phyloP scores from a whole-genome alignment of 2,888 invertebrate genomes.

The Axea sp. region DNA sequence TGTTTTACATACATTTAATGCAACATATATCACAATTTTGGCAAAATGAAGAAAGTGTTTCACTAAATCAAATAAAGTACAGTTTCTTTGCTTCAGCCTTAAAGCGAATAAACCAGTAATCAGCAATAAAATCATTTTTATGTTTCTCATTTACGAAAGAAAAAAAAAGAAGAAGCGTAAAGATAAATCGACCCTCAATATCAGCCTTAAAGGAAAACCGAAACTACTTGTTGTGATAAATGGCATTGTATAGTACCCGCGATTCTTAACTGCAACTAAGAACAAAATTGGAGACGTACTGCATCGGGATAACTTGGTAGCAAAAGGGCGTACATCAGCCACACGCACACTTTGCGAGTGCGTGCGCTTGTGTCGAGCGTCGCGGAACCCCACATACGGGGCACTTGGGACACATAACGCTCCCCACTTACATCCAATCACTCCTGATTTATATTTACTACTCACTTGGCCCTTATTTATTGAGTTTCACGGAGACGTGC shows the following conservation, averaged over 20 bases:
- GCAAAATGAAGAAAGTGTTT: no score
- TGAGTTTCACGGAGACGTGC: slow-evolving; percentile 74
- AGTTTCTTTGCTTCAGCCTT: no score
- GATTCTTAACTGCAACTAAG: slow-evolving; percentile 56
- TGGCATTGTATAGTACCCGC: slow-evolving; percentile 22
- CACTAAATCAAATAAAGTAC: no score
- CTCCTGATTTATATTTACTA: slow-evolving; percentile 80
- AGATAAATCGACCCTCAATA: slow-evolving; percentile 17
- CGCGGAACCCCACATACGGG: slow-evolving; percentile 76
- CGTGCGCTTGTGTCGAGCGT: slow-evolving; percentile 48
- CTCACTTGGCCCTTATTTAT: slow-evolving; percentile 79
- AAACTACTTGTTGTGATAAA: slow-evolving; percentile 54
- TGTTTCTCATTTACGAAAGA: no score
- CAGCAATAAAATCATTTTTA: no score
- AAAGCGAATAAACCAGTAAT: no score
- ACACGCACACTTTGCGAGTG: slow-evolving; percentile 44
- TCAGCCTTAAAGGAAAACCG: slow-evolving; percentile 13
- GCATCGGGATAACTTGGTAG: slow-evolving; percentile 40
- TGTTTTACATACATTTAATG: no score
- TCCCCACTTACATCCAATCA: slow-evolving; percentile 80
- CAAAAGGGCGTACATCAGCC: slow-evolving; percentile 35
- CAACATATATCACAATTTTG: no score
- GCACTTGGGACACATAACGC: slow-evolving; percentile 79
- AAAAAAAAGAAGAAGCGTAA: no score
- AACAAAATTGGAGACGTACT: slow-evolving; percentile 56